Evolutionary conservation across 2,888 invertebrate genomes (phyloP), one percentile per base, ranked within the genome.

Genomic region (Endotricha flammealis): DNA sequence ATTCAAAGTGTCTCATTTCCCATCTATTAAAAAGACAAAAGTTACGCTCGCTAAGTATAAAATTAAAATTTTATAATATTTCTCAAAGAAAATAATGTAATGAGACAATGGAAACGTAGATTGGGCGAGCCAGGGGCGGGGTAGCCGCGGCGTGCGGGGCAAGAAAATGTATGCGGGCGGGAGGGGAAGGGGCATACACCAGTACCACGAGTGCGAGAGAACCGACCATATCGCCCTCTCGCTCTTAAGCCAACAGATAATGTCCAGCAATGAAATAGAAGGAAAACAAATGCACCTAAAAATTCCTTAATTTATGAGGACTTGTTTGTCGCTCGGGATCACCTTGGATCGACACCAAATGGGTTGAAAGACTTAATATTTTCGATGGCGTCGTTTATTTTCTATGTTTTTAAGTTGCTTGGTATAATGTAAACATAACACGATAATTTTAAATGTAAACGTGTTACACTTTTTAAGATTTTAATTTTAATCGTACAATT

Each of bases 51-150:
- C n/a, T n/a, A n/a, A n/a, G n/a, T n/a, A n/a, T n/a, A n/a, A n/a
- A n/a, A n/a, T n/a, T n/a, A n/a, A n/a, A n/a, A 1, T 4, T 24
- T 3, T 29, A 1, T 14, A 1, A 14, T 6, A 14, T 14, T 3
- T n/a, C 5, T 9, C 2, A 13, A 31, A 36, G 34, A 32, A 32
- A 27, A 36, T 22, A 8, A 4, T 4, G 12, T 28, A 20, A n/a
- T n/a, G n/a, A 1, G 35, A 44, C 57, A 80, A 60, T 82, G 85
- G 80, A 79, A 71, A 80, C 78, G 40, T 29, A 43, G 59, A 42
- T 55, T 59, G 65, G 75, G 75, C 67, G 73, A 75, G 73, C 73
- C 70, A 53, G 75, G 66, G 82, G 79, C 76, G 80, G 81, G 75
- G 81, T 72, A 67, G 70, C 77, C 72, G 74, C 57, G 61, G 63